Evolutionary conservation across 2,113 vertebrate genomes (phyloP), one percentile per base, ranked within the genome.

Genomic region (Lycocorax pyrrhopterus): DNA sequence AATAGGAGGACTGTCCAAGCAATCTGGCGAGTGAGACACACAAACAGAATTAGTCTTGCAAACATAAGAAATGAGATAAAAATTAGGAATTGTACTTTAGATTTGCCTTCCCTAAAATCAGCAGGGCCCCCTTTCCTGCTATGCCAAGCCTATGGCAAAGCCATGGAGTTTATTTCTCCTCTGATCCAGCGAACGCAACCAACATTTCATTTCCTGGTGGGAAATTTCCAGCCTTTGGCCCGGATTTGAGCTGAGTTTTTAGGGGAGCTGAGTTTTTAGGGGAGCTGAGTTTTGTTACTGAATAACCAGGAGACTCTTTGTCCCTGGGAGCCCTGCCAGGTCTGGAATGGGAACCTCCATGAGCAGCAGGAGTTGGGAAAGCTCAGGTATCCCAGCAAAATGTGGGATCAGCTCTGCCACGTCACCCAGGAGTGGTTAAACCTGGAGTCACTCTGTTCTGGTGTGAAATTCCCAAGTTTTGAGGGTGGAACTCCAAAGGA

Each of bases 341-440:
- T 44, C 11, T 35, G 60, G 39, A 30, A 12, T 35, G 47, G 68
- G 60, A 66, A 2, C 19, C 49, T 44, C 83, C 29, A 2, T 1
- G 16, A 63, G 66, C 35, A 3, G 71, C 81, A 53, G 62, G 62
- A 55, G 16, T 2, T 55, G 41, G 51, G 68, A 18, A 14, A 39
- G 27, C 4, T 0, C 73, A 29, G 55, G 1, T 9, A 20, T 29
- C 44, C 59, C 49, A 37, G 47, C 30, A 35, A 60, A 16, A 18
- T 0, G 0, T 51, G 82, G 64, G 33, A 30, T 60, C 53, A 32
- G 53, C 66, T 81, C 53, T 63, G 33, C 47, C 47, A 19, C 25
- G 0, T 79, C 72, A 6, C 13, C 68, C 29, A 0, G 2, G 55
- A 69, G 35, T 3, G 14, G 6, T 90, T 56, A 22, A 84, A 55